phyloP scores from a whole-genome alignment of 2,113 vertebrate species.

The Macquaria australasica region DNA sequence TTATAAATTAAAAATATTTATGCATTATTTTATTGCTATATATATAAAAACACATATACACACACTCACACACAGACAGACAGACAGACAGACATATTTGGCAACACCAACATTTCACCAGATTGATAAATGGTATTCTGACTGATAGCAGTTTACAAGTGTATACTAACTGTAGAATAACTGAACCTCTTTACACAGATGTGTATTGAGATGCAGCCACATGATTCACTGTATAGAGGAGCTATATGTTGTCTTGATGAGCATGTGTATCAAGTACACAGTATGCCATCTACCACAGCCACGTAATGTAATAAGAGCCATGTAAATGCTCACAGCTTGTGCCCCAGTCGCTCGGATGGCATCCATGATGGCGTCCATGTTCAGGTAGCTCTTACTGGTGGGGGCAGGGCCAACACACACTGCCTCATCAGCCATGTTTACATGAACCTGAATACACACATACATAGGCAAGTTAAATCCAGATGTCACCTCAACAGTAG shows the following conservation, averaged over 20 bases:
- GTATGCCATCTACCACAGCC: not conserved
- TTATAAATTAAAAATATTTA: not conserved
- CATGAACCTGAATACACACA: conserved; percentile 89
- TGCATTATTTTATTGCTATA: too few relatives aligned
- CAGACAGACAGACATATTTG: not conserved
- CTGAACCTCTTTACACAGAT: not conserved
- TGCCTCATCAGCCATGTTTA: conserved; percentile 97
- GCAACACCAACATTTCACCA: not conserved
- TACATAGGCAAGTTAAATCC: not conserved
- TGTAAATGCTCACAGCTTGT: conserved; percentile 91
- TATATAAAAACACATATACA: too few relatives aligned
- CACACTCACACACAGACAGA: too few relatives aligned
- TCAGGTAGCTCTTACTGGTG: conserved; percentile 97
- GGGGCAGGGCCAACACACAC: conserved; percentile 96
- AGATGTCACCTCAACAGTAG: not conserved
- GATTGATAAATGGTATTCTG: not conserved
- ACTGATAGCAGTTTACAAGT: not conserved
- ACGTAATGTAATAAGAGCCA: not conserved
- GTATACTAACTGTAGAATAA: not conserved
- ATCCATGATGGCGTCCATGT: conserved; percentile 97
- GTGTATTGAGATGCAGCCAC: not conserved
- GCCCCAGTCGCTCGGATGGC: conserved; percentile 92
- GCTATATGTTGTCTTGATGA: not conserved
- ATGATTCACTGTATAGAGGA: not conserved
- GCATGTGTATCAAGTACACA: not conserved